phyloP scores from a whole-genome alignment of 2,797 vertebrate genomes.

The Holocentrus rufus region DNA sequence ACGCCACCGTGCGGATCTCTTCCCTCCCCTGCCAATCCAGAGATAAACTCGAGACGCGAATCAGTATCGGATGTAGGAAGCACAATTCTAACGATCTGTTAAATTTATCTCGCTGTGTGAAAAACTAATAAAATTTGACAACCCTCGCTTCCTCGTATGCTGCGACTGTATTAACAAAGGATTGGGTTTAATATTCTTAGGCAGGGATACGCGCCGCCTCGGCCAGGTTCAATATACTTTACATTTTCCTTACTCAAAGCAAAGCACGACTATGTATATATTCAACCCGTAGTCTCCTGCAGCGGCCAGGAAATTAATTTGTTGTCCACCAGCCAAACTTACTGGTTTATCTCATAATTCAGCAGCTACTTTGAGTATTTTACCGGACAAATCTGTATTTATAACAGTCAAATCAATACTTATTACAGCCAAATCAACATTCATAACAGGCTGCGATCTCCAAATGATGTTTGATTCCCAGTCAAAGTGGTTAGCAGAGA shows the following conservation, averaged over 20 bases:
- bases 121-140: background rate
- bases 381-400: conserved; percentile 31
- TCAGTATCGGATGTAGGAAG: background rate
- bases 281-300: no score
- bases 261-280: background rate
- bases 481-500: no score
- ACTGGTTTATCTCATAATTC: conserved; percentile 1
- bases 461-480: no score
- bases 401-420: no score
- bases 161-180: background rate
- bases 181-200: background rate
- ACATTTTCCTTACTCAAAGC: no score
- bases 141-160: background rate
- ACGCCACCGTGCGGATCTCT: conserved; percentile 28
- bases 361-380: conserved; percentile 39
- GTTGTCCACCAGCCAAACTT: background rate
- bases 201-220: background rate
- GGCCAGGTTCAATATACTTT: background rate
- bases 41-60: conserved; percentile 19
- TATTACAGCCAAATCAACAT: conserved; percentile 32
- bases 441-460: background rate
- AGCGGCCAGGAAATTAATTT: no score
- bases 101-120: background rate
- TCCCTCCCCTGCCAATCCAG: conserved; percentile 25
- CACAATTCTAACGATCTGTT: background rate